Conservation (phyloP, 2,888 invertebrate species). For the Perizoma flavofasciatum region DNA sequence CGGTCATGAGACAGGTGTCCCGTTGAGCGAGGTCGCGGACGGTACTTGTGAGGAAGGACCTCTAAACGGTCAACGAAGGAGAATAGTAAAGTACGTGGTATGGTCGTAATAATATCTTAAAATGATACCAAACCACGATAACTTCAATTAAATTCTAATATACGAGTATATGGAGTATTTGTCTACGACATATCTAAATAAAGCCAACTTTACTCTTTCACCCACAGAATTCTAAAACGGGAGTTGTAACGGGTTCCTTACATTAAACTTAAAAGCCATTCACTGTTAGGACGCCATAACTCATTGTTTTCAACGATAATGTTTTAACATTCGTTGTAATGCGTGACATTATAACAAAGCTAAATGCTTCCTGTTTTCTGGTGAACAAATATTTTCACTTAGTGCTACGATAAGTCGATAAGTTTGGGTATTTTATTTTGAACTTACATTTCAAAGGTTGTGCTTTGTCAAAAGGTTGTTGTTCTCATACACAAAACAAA, state of each 20-base stretch:
- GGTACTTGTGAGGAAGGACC: too few species aligned
- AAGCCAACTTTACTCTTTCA: constrained; percentile 12
- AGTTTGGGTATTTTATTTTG: not conserved
- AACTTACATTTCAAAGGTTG: not conserved
- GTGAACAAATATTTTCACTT: constrained; percentile 68
- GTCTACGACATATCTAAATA: not conserved
- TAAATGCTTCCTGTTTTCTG: constrained; percentile 64
- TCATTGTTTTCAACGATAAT: constrained; percentile 46
- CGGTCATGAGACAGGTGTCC: too few species aligned
- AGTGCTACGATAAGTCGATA: constrained; percentile 37
- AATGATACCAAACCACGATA: too few species aligned
- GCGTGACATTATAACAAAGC: constrained; percentile 64
- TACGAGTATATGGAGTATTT: too few species aligned
- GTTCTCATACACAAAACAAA: too few species aligned
- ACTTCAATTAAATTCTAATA: too few species aligned
- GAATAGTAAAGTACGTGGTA: too few species aligned
- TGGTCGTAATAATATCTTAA: too few species aligned
- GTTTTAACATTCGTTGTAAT: constrained; percentile 38
- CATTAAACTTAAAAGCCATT: constrained; percentile 38
- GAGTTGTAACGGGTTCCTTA: constrained; percentile 13
- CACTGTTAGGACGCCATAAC: constrained; percentile 32
- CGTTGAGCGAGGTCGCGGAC: too few species aligned
- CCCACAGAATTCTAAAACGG: constrained; percentile 17
- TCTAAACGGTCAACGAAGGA: too few species aligned
- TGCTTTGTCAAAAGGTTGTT: not conserved